phyloP scores from a whole-genome alignment of 2,113 vertebrate species.

The Struthidea cinerea region DNA sequence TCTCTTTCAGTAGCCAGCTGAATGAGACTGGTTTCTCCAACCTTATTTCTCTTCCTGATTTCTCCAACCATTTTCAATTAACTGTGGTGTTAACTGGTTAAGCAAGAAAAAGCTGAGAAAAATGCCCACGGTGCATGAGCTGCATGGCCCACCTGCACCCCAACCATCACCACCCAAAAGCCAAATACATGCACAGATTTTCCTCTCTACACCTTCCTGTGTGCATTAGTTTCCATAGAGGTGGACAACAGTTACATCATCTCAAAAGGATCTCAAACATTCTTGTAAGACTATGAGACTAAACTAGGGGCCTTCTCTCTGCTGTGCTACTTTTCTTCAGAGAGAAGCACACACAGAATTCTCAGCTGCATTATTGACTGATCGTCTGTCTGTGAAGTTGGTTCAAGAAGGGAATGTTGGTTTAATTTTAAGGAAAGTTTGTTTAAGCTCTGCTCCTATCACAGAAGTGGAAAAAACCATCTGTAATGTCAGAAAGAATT shows the following conservation, averaged over 20 bases:
- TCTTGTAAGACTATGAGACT: rapidly evolving
- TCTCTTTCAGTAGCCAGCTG: rapidly evolving
- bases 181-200: not conserved
- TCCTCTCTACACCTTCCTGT: not conserved
- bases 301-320: not conserved
- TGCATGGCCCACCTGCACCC: not conserved
- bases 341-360: not conserved
- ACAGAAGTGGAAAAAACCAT: not conserved
- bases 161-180: not conserved
- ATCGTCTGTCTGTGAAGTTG: not conserved
- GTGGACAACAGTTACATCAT: not conserved
- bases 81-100: not conserved
- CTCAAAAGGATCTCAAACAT: not conserved
- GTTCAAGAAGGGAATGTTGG: not conserved
- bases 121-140: rapidly evolving
- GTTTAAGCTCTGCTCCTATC: not conserved
- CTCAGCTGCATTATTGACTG: not conserved
- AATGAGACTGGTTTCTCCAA: not conserved
- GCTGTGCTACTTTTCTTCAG: not conserved
- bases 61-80: not conserved
- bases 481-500: not conserved
- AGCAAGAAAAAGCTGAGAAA: not conserved
- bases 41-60: not conserved
- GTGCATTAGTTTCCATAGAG: not conserved
- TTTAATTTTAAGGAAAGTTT: not conserved